These are phyloP conservation scores for Ranitomeya variabilis DNA, from an alignment of 2,113 vertebrate species.

Conservation along the genomic window DNA sequence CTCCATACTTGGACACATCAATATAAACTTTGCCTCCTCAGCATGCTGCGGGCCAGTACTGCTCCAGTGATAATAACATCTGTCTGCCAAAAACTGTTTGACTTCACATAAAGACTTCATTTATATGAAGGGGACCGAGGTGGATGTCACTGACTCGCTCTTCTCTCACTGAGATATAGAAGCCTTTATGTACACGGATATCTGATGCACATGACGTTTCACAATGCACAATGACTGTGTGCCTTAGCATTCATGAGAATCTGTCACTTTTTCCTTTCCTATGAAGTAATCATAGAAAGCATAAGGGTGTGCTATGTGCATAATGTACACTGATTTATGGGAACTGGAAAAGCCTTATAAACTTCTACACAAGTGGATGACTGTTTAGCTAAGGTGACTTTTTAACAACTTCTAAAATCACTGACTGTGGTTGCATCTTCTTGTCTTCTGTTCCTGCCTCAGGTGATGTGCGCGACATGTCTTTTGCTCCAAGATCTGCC, in stretches of 20 bases:
- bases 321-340: not conserved
- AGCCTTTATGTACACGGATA: not conserved
- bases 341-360: not conserved
- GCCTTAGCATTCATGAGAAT: not conserved
- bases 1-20: not conserved
- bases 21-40: not conserved
- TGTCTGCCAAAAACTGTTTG: slow-evolving; percentile 3
- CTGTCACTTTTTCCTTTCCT: not conserved
- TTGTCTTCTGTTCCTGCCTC: too few relatives aligned
- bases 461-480: too few relatives aligned
- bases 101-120: slow-evolving; percentile 31
- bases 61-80: not conserved
- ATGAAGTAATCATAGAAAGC: not conserved
- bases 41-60: not conserved
- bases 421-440: too few relatives aligned
- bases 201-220: slow-evolving; percentile 13
- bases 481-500: too few relatives aligned
- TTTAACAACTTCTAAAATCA: too few relatives aligned
- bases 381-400: too few relatives aligned
- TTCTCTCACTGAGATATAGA: not conserved
- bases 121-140: not conserved
- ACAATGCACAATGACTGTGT: not conserved
- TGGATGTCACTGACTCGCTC: slow-evolving; percentile 8
- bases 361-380: not conserved
- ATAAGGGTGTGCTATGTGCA: not conserved